Evolutionary conservation across 2,113 vertebrate genomes (phyloP), one percentile per base, ranked within the genome.

Genomic region (Shinisaurus crocodilurus): DNA sequence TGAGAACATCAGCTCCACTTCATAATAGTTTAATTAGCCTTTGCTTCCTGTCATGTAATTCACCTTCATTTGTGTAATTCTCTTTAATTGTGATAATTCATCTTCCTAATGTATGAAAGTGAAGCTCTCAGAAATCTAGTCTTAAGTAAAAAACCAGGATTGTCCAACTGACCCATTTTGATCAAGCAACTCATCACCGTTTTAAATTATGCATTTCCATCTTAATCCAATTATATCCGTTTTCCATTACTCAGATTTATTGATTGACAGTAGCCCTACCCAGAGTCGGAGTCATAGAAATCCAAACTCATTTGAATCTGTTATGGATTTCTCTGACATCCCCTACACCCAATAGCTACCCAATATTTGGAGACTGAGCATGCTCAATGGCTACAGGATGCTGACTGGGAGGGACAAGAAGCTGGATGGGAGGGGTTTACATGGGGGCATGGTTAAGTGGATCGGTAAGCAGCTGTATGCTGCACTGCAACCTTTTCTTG

Each of bases 1-100:
- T 88, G 81, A 88, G 60, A 84, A 79, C 63, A 81, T 90, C 83
- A 76, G 40, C 69, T 89, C 81, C 40, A 86, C 83, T 80, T 90
- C 89, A 86, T 90, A 90, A 90, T 79, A 80, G 75, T 90, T 90
- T 90, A 86, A 90, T 90, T 90, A 90, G 63, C 89, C 89, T 90
- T 90, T 80, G 83, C 83, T 90, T 90, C 89, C 75, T 90, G 74
- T 90, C 89, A 90, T 90, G 89, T 90, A 90, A 90, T 88, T 81
- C 76, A 88, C 87, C 63, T 88, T 88, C 76, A 88, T 81, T 88
- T 88, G 76, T 81, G 87, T 81, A 80, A 81, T 85, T 90, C 89
- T 90, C 89, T 90, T 86, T 80, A 43, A 86, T 83, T 89, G 88
- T 48, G 72, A 89, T 84, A 76, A 89, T 90, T 90, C 75, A 85